A percentile compares a stretch with the other conserved stretches of the same genome.
phyloP scores from a whole-genome alignment of 2,113 vertebrate genomes.

The Uropsilus gracilis region DNA sequence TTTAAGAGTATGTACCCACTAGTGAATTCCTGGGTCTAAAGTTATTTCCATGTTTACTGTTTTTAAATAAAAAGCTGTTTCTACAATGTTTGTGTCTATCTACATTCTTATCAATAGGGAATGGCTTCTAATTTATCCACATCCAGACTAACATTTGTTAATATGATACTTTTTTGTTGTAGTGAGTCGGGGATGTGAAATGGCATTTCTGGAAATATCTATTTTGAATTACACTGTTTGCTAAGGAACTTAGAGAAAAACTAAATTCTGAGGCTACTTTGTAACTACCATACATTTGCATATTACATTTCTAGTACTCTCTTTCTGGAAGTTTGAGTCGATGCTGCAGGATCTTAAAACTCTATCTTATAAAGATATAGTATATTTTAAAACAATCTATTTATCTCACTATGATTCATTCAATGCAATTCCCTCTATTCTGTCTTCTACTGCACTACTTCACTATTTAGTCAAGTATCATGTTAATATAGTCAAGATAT shows the following conservation, averaged over 20 bases:
- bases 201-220: neutral
- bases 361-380: neutral
- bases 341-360: neutral
- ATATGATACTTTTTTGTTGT: neutral
- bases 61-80: neutral
- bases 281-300: neutral
- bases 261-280: neutral
- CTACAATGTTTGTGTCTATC: neutral
- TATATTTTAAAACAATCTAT: neutral
- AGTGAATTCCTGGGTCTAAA: neutral
- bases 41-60: neutral
- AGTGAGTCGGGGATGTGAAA: neutral
- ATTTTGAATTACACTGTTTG: neutral
- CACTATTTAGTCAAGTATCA: neutral
- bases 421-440: neutral
- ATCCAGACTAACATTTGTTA: neutral
- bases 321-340: neutral
- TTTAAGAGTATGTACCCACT: neutral
- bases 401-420: neutral
- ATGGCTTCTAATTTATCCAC: neutral
- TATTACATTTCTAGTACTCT: neutral
- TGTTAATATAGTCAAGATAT: too few species aligned
- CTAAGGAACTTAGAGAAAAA: neutral
- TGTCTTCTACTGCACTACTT: neutral
- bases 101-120: neutral